Evolutionary conservation across 2,888 invertebrate genomes (phyloP), one percentile per base, ranked within the genome.

Genomic region (Arrhopalites spinosus): DNA sequence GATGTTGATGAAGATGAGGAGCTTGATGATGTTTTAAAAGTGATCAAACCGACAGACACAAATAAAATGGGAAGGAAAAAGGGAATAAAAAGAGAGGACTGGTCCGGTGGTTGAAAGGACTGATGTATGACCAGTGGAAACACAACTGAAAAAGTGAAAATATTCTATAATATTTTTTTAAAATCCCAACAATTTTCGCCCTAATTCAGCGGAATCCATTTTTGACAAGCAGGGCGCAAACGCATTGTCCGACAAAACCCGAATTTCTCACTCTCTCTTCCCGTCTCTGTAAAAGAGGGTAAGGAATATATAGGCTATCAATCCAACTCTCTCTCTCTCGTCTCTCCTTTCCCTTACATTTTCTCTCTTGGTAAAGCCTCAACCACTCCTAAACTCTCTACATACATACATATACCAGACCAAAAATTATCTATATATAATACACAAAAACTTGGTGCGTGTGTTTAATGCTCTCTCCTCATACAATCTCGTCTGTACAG

Each of bases 121-220:
- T 56, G 25, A 30, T 43, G 30, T 70, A 29, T 70, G 59, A 70
- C 59, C 23, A 70, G 70, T 70, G 53, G 70, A 36, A 70, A 70
- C 50, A 70, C 50, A 70, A 70, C n/a, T 70, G 70, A 70, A 72
- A 72, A 72, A 72, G 17, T 56, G 43, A 72, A 72, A 72, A 72
- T 72, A 72, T 63, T 61, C 47, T 43, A 72, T 72, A 72, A 72
- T 72, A 72, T 72, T 72, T 72, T 72, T 72, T 72, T 72, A 72
- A 72, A 69, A 61, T 76, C 67, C 64, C 67, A 63, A 64, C 56
- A 76, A 77, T 78, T 80, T 79, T 81, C 80, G 80, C 82, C 81
- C 82, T 80, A 82, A 80, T 81, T 81, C 77, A 76, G 69, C 77
- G 81, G 81, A 81, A 79, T 81, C 81, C 81, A 81, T 81, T 81